Evolutionary conservation across 2,113 vertebrate genomes (phyloP).

Genomic region (Galeopterus variegatus): DNA sequence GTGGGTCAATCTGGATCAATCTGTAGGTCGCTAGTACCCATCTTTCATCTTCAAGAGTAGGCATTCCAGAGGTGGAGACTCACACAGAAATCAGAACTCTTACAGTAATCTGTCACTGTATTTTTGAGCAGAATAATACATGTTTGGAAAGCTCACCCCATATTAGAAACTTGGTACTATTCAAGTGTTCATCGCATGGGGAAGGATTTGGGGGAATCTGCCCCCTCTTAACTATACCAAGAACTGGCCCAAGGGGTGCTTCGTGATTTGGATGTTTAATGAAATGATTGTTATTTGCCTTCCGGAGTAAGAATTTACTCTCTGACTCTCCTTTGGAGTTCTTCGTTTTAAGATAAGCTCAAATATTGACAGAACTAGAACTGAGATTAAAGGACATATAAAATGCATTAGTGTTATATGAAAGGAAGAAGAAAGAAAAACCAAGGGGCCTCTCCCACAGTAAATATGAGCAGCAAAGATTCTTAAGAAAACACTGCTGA

Average conservation of each 20-base stretch:
- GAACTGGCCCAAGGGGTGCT: conserved; percentile 36
- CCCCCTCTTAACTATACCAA: conserved; percentile 40
- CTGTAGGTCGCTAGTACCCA: accelerated
- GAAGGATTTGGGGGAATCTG: background rate
- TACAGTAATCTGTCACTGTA: accelerated
- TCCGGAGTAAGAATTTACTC: conserved; percentile 76
- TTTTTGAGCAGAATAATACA: background rate
- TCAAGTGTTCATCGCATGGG: background rate
- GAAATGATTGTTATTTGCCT: conserved; percentile 80
- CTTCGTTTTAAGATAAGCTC: conserved; percentile 84
- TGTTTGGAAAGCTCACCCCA: background rate
- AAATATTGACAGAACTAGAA: conserved; percentile 87
- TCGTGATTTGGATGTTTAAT: conserved; percentile 67
- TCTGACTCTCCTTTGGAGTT: conserved; percentile 79
- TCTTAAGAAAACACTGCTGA: conserved; percentile 66
- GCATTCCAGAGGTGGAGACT: background rate
- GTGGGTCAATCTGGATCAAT: accelerated
- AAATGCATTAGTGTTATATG: conserved; percentile 67
- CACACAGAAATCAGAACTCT: accelerated
- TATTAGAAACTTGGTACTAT: background rate
- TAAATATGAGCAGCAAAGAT: conserved; percentile 46
- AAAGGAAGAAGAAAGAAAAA: conserved; percentile 59
- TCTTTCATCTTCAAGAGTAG: background rate
- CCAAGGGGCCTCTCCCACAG: conserved; percentile 51
- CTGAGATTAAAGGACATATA: conserved; percentile 81